Base-by-base conservation (phyloP, 2,888 invertebrate genomes). In the Calameuta pallipes region DNA sequence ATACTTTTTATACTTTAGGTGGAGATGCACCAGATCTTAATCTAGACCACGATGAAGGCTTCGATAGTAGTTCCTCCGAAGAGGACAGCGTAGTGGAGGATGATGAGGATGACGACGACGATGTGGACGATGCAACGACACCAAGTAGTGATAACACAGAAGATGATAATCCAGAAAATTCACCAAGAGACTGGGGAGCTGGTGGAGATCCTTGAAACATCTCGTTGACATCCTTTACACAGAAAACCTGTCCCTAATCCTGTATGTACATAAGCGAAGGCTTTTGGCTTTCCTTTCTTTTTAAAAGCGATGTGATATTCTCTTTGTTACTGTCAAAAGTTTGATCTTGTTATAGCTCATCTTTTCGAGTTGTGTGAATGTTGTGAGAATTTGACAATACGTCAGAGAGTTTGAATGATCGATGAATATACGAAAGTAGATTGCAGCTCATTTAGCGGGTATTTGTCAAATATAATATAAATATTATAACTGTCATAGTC, bases 1-100 rank as follows among this genome's bases (percentile, higher is more conserved):
- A 73, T 73, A 30, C 9, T 56, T 23, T 79, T 34, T 80, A 56
- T n/a, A 73, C 13, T 71, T 36, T 73, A 82, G 83, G 73, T 34
- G 80, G 79, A n/a, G 75, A 80, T 35, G 81, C 73, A 13, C 68
- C 69, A 11, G 80, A 75, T 11, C 75, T 73, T 34, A 79, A 81
- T 69, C 36, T 77, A 23, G 83, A 83, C 34, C 82, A 35, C 2
- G 86, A 84, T 33, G 87, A 86, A 75, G 83, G 82, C 37, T 84
- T 83, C 73, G 84, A 87, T 56, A 84, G 86, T 56, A 86, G 80
- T 77, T 87, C 86, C 6, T 83, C 85, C 6, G 86, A 86, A 3
- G 82, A 83, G 35, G 84, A 85, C 33, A 83, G 77, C 31, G 69
- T 75, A 15, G 41, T 75, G 34, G 84, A 56, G 23, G 56, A 85